Evolutionary conservation across 2,888 invertebrate species (phyloP).

Genomic region (Morpho helenor): DNA sequence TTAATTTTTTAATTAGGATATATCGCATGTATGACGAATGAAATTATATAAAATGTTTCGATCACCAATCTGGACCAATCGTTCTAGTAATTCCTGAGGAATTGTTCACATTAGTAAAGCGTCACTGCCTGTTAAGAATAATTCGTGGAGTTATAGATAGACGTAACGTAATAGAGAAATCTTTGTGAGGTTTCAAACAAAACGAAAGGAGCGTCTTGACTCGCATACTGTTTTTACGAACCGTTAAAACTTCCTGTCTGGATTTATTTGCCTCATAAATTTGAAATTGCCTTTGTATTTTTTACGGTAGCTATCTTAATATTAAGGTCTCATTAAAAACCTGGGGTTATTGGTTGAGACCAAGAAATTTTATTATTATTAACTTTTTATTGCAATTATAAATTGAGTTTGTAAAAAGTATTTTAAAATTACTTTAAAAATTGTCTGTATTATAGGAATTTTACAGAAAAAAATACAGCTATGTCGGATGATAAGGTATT

Average conservation of each 20-base stretch:
- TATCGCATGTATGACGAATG: slow-evolving; percentile 32
- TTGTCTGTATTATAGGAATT: no score
- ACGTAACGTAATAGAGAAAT: slow-evolving; percentile 41
- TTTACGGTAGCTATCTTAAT: no score
- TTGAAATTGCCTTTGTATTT: no score
- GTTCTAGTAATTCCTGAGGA: slow-evolving; percentile 28
- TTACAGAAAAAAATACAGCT: no score
- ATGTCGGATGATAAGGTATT: no score
- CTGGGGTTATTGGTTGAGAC: no score
- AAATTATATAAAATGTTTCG: slow-evolving; percentile 19
- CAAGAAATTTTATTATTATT: no score
- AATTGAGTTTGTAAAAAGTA: no score
- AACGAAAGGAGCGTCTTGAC: slow-evolving; percentile 5
- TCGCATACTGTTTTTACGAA: slow-evolving; percentile 4
- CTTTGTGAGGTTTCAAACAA: slow-evolving; percentile 10
- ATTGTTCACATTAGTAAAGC: slow-evolving; percentile 40
- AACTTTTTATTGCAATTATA: no score
- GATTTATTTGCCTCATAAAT: neutral
- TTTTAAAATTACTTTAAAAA: no score
- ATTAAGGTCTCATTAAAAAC: no score
- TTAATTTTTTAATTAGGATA: slow-evolving; percentile 42
- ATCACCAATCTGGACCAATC: slow-evolving; percentile 53
- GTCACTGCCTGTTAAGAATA: slow-evolving; percentile 44
- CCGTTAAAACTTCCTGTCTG: neutral
- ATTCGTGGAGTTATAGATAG: slow-evolving; percentile 29